Evolutionary conservation across 2,113 vertebrate species (phyloP), one percentile per base, ranked within the genome.

Genomic region (Lathamus discolor): DNA sequence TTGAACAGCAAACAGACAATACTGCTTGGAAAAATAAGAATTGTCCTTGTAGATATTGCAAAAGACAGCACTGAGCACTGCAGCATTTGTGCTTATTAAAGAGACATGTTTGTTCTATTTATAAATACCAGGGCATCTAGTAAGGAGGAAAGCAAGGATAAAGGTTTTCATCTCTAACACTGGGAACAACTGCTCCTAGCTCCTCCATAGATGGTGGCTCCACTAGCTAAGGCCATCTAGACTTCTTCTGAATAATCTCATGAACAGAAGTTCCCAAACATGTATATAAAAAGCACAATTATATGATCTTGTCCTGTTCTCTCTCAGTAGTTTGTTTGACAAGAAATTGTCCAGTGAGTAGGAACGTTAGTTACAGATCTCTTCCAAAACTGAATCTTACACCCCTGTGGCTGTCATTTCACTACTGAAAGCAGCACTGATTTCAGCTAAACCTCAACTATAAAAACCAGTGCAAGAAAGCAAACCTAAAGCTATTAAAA

Each of bases 1-100:
- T 31, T 27, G 19, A 72, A 85, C 4, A 22, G 70, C 23, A 69
- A 86, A 88, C 8, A 37, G 28, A 24, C 61, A 89, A 12, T n/a
- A 19, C 3, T 62, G 64, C 33, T n/a, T 81, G 59, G 55, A n/a
- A 92, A 93, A 92, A 27, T 18, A 81, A 70, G 51, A 91, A 86
- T 10, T 75, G 28, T 64, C 43, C 46, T 63, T 33, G 41, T 1
- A 61, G 35, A 35, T 76, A 51, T 8, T 52, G 67, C 6, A 3
- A 86, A 80, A 92, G 75, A 76, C 75, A 83, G 59, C 57, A 68
- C 57, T 46, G 55, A 72, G 52, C 57, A 52, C 6, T 62, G 75
- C 18, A 86, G 67, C 54, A 86, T 19, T 87, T 73, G 41, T 57
- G 68, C 76, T 86, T 94, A 94, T 86, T 80, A 85, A 96, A 97